These are phyloP conservation scores for Toxonevra muliebris DNA, from an alignment of 2,888 invertebrate genomes.

Conservation along the genomic window DNA sequence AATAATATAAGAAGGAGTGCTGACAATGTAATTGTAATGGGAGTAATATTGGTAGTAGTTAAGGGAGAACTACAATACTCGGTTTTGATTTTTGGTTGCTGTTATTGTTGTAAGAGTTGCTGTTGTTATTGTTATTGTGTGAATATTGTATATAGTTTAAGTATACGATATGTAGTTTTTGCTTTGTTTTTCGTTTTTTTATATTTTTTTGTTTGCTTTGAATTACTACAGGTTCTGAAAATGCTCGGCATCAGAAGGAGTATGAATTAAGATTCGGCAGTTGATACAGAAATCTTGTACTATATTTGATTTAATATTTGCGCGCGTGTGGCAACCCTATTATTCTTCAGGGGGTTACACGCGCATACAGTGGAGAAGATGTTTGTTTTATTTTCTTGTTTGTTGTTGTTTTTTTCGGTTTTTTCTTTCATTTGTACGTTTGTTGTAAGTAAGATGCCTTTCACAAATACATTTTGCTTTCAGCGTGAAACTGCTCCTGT, in stretches of 20 bases:
- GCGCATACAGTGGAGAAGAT: slow-evolving; percentile 15
- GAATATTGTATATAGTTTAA: background rate
- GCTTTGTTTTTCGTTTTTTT: slow-evolving; percentile 28
- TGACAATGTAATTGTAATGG: too few species aligned
- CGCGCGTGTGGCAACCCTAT: slow-evolving; percentile 1
- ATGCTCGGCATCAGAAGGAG: slow-evolving; percentile 61
- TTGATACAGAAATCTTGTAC: slow-evolving; percentile 61
- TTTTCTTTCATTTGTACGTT: background rate
- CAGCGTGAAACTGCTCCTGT: background rate
- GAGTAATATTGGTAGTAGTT: too few species aligned
- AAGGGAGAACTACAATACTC: background rate
- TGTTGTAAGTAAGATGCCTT: background rate
- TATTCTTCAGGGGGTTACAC: slow-evolving; percentile 23
- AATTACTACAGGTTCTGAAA: slow-evolving; percentile 32
- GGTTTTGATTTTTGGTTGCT: slow-evolving; percentile 1
- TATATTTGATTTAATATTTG: slow-evolving; percentile 17
- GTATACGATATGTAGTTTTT: slow-evolving; percentile 10
- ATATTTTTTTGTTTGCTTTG: slow-evolving; percentile 28
- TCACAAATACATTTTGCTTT: background rate
- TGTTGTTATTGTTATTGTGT: slow-evolving; percentile 4
- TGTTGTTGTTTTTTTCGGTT: background rate
- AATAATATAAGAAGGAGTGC: slow-evolving; percentile 5
- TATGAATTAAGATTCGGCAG: slow-evolving; percentile 64
- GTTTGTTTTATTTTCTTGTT: background rate
- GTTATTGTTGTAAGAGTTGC: background rate